Conservation (phyloP, 2,888 invertebrate genomes). For the Teleogryllus oceanicus region DNA sequence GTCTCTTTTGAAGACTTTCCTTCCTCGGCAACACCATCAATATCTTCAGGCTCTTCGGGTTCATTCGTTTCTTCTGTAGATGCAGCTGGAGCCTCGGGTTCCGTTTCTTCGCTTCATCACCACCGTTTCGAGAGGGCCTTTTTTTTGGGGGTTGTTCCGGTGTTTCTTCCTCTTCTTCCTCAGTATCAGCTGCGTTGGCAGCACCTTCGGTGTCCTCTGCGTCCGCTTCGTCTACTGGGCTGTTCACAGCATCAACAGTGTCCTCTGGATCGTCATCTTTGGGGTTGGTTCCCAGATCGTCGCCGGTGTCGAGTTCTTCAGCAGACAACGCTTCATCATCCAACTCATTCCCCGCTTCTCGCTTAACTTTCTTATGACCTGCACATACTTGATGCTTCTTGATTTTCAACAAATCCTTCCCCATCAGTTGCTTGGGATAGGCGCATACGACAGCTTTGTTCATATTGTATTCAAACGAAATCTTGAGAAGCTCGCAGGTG, state of each 20-base stretch:
- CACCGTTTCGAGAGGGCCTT: too few species aligned
- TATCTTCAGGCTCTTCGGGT: background rate
- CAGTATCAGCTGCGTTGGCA: too few species aligned
- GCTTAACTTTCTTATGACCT: background rate
- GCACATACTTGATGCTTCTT: background rate
- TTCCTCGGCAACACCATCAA: background rate
- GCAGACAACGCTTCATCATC: background rate
- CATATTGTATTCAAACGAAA: background rate
- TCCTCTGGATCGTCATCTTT: background rate
- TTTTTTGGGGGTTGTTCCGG: too few species aligned
- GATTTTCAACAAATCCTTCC: background rate
- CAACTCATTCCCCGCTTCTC: background rate
- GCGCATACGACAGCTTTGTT: background rate
- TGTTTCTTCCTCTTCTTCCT: too few species aligned
- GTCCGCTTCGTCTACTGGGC: background rate
- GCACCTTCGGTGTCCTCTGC: background rate
- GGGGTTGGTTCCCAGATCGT: background rate
- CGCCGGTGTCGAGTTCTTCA: background rate
- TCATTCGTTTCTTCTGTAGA: background rate
- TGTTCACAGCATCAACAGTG: background rate
- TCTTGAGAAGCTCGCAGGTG: background rate
- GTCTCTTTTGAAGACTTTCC: background rate
- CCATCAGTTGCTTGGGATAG: background rate
- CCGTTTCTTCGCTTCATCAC: too few species aligned
- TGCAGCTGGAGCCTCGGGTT: too few species aligned